Conservation (phyloP, 2,888 invertebrate genomes). For the Aphodius sticticus region DNA sequence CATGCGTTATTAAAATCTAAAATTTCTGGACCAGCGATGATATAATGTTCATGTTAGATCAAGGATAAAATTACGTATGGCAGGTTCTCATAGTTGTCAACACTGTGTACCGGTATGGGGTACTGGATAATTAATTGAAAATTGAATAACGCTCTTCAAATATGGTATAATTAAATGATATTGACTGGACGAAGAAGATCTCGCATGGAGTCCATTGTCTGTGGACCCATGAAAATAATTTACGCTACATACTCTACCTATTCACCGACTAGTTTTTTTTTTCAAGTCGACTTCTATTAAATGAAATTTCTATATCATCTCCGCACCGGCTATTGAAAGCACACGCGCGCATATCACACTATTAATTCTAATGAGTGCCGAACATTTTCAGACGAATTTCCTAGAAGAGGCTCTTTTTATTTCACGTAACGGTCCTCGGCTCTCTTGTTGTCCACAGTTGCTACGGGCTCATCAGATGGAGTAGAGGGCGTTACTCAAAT, state of each 20-base stretch:
- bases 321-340: constrained; percentile 31
- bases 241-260: constrained; percentile 23
- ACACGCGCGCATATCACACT: constrained; percentile 31
- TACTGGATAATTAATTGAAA: constrained; percentile 19
- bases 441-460: constrained; percentile 26
- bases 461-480: not conserved
- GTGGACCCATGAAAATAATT: constrained; percentile 21
- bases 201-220: constrained; percentile 15
- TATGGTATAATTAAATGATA: constrained; percentile 27
- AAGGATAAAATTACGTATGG: not conserved
- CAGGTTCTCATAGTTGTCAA: not conserved
- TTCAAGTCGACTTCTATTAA: constrained; percentile 34
- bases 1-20: no score
- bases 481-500: constrained; percentile 10
- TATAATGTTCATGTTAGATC: no score
- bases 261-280: constrained; percentile 27
- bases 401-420: constrained; percentile 43
- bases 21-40: no score
- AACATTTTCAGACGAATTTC: constrained; percentile 48
- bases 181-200: not conserved
- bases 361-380: constrained; percentile 46
- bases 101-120: not conserved
- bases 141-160: constrained; percentile 22
- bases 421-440: constrained; percentile 40
- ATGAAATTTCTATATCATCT: constrained; percentile 35